Base-by-base conservation (phyloP, 2,888 invertebrate species). In the Cerceris rybyensis region DNA sequence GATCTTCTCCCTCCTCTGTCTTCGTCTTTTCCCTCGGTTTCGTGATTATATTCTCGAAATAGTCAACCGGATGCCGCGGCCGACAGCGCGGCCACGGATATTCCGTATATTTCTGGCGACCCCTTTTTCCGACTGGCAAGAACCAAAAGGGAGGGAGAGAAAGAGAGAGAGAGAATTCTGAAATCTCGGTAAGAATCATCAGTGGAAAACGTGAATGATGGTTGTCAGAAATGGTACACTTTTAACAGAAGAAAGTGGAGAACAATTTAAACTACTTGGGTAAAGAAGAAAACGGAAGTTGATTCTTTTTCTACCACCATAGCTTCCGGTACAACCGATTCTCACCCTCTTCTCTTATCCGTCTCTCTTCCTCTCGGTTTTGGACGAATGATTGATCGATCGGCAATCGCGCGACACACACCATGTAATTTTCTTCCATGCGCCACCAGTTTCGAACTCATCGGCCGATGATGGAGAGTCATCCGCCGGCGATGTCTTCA, bases 21-120 rank as follows among this genome's bases (percentile, higher is more conserved):
- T 77, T 77, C 74, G 9, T 11, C 46, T 11, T 46, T 46, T 46
- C 46, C 46, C 9, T 46, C 46, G 8, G 46, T 46, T 46, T 46
- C 46, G 46, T 11, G 46, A 91, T 91, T 91, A 89, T 91, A 88
- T 83, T 89, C 91, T 90, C 90, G 88, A 90, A 91, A 91, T 91
- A 91, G 91, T 90, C 90, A 90, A 91, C 91, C 91, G 91, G 91
- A 91, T 91, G 90, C 90, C 89, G 28, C 28, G 85, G 70, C 70
- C 86, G 81, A 75, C 80, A 70, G 76, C 67, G 79, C 57, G 82
- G 82, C 77, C 80, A 78, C 71, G 80, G 87, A 87, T 86, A 85
- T 86, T 86, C 83, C 85, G 84, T 88, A 87, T 89, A 89, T 90
- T 88, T 90, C 87, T 87, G 89, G 86, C 87, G 78, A 83, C 80